phyloP scores from a whole-genome alignment of 53 echinoderm and acorn worm species.

The Paelopatides confundens region DNA sequence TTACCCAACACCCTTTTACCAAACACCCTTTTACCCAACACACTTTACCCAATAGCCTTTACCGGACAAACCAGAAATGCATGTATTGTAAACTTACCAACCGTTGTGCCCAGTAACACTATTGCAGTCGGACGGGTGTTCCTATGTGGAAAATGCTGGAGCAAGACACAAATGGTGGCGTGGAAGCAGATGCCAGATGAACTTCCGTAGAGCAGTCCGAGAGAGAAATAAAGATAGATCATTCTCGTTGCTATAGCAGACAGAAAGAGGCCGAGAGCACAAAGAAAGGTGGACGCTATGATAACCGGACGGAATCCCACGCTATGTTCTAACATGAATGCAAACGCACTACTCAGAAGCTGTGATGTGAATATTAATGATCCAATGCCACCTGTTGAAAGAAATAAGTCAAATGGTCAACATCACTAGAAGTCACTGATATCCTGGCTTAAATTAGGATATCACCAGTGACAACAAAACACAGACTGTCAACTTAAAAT shows the following conservation, averaged over 20 bases:
- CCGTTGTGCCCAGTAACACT: constrained; percentile 21
- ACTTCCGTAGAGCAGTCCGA: background rate
- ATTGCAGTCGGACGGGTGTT: constrained; percentile 21
- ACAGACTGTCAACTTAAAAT: too few relatives aligned
- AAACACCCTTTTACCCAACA: too few relatives aligned
- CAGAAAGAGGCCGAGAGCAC: background rate
- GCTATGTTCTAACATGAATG: constrained; percentile 24
- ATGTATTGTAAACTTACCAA: background rate
- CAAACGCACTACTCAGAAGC: constrained; percentile 41
- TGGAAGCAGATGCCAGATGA: constrained; percentile 36
- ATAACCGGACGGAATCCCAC: constrained; percentile 32
- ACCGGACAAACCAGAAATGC: too few relatives aligned
- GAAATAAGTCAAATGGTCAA: background rate
- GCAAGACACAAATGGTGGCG: constrained; percentile 22
- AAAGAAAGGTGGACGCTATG: background rate
- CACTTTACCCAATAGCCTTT: too few relatives aligned
- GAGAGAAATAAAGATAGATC: background rate
- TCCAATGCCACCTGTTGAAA: constrained; percentile 31
- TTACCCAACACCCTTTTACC: too few relatives aligned
- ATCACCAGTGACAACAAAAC: too few relatives aligned
- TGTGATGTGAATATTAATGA: constrained; percentile 7
- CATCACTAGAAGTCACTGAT: background rate
- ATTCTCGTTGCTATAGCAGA: constrained; percentile 6
- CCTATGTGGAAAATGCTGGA: constrained; percentile 37
- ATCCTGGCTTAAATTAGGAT: background rate